Percentiles rank a stretch among this genome's conserved stretches.
Conservation (phyloP, 2,113 vertebrate genomes). For the Microtus ochrogaster region DNA sequence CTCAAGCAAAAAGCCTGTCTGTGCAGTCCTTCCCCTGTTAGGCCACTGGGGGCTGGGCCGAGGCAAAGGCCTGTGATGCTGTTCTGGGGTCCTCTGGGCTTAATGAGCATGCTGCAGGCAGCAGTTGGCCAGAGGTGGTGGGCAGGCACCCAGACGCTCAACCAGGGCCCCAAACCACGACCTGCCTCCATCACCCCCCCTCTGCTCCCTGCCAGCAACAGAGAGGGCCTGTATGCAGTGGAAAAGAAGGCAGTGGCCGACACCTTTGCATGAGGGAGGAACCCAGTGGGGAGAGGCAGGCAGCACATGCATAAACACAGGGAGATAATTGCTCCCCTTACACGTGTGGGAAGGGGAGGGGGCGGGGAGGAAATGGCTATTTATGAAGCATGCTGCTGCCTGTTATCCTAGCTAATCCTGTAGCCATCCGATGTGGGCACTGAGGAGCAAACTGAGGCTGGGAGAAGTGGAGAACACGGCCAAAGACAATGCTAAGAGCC, state of each 20-base stretch:
- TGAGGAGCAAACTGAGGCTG: constrained; percentile 49
- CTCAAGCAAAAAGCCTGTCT: constrained; percentile 63
- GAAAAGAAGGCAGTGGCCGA: constrained; percentile 63
- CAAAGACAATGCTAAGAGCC: not conserved
- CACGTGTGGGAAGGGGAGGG: constrained; percentile 45
- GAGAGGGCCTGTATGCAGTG: constrained; percentile 67
- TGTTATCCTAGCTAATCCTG: constrained; percentile 58
- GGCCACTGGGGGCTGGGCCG: constrained; percentile 62
- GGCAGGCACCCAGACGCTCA: constrained; percentile 71
- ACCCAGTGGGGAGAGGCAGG: constrained; percentile 62
- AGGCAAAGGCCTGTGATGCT: constrained; percentile 52
- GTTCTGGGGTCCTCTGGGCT: not conserved
- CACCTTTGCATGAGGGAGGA: constrained; percentile 65
- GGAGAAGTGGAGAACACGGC: not conserved
- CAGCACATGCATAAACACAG: constrained; percentile 63
- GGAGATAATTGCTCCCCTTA: constrained; percentile 65
- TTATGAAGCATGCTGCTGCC: constrained; percentile 64
- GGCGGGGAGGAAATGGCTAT: constrained; percentile 61
- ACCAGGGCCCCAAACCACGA: constrained; percentile 64
- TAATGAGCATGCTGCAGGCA: constrained; percentile 65
- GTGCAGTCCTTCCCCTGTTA: constrained; percentile 55
- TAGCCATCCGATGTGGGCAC: not conserved
- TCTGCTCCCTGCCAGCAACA: constrained; percentile 59
- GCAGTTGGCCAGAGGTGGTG: constrained; percentile 64
- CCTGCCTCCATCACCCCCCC: constrained; percentile 5